phyloP scores from a whole-genome alignment of 2,113 vertebrate species.

The Nerophis lumbriciformis region DNA sequence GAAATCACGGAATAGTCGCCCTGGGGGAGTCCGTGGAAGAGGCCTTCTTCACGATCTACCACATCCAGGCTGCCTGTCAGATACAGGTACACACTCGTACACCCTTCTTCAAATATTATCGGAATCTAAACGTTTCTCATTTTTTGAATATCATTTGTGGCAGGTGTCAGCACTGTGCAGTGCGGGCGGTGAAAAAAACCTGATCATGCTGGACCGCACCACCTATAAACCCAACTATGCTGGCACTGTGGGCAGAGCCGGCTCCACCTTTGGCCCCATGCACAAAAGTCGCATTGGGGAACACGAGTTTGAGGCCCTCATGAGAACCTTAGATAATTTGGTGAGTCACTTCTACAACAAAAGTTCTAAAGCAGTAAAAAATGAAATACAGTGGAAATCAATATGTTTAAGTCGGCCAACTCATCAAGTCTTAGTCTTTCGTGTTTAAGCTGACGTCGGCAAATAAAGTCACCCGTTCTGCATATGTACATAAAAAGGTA shows the following conservation, averaged over 20 bases:
- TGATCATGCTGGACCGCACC: constrained; percentile 84
- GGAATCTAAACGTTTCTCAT: background rate
- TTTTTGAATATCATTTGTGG: background rate
- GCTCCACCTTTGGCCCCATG: constrained; percentile 91
- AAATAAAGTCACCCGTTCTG: too few species aligned
- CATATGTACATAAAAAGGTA: too few species aligned
- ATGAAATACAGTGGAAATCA: background rate
- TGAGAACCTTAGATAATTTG: constrained; percentile 97
- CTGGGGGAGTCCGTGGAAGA: constrained; percentile 92
- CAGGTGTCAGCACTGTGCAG: constrained; percentile 88
- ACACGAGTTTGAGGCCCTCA: constrained; percentile 94
- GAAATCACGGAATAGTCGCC: constrained; percentile 91
- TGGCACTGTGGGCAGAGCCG: constrained; percentile 86
- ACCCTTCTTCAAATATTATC: background rate
- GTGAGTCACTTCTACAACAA: constrained; percentile 48
- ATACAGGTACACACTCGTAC: constrained; percentile 78
- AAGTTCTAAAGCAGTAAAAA: background rate
- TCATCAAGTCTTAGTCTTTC: too few species aligned
- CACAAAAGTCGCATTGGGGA: constrained; percentile 91
- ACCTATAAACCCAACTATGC: constrained; percentile 76
- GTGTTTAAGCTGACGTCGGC: too few species aligned
- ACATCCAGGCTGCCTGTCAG: constrained; percentile 93
- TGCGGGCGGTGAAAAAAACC: constrained; percentile 81
- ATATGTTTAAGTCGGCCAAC: background rate
- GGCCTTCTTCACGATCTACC: constrained; percentile 92